Base-by-base conservation (phyloP, 30 jellyfish, hydroid and myxozoan species). In the Rhopilema esculentum region DNA sequence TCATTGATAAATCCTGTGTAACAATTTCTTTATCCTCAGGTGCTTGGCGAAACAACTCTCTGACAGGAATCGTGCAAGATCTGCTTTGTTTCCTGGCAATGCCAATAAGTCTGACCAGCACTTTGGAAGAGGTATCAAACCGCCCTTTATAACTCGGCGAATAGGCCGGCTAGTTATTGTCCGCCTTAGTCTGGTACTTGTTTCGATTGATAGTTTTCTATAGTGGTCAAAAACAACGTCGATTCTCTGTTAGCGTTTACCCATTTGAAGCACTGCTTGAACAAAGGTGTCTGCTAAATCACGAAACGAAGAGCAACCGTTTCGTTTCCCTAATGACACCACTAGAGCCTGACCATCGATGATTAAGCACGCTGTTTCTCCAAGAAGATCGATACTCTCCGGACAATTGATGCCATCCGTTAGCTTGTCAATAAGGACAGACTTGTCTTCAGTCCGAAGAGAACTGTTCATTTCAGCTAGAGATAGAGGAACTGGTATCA, bases 11-110 rank as follows among this genome's bases (percentile, higher is more conserved):
- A 66, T 66, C 76, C 76, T 26, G 30, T 66, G 76, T 66, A 66
- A 66, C 76, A 66, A 66, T 66, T 30, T 66, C 76, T 66, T 66
- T 66, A 70, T 70, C 81, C 61, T 70, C 64, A 21, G 81, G 81
- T 16, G 81, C 81, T 70, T 70, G 81, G 81, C 29, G 81, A 70
- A 70, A 61, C 81, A 70, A 70, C n/a, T n/a, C n/a, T n/a, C n/a
- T n/a, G n/a, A n/a, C n/a, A n/a, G n/a, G n/a, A n/a, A n/a, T n/a
- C n/a, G 81, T 70, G 63, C 81, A 70, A 24, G 62, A 70, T 70
- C 81, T 70, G 61, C 81, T 70, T 70, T 70, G 81, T 70, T 20
- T 70, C 28, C 81, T 70, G 81, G 81, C 28, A 70, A 30, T 30
- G 81, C 81, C 61, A 70, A 9, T 53, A 28, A 70, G 29, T 70